phyloP scores from a whole-genome alignment of 1,140 invertebrate species.

The Oedothorax gibbosus region DNA sequence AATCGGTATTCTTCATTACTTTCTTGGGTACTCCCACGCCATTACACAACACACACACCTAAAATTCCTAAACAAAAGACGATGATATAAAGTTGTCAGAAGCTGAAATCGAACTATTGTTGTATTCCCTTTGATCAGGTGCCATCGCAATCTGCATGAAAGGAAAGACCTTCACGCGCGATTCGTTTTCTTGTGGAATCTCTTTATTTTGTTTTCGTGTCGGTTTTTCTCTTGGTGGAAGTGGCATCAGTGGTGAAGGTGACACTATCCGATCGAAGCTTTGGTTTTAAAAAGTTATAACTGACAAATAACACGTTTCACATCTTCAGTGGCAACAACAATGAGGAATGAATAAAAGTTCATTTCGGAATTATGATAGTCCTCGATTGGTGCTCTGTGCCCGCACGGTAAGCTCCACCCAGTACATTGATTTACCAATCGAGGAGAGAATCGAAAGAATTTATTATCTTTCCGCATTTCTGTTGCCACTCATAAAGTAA shows the following conservation, averaged over 20 bases:
- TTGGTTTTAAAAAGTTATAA: too few relatives aligned
- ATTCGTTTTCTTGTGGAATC: conserved; percentile 29
- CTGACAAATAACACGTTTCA: too few relatives aligned
- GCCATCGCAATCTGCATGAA: conserved; percentile 6
- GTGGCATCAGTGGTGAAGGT: conserved; percentile 18
- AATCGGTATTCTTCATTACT: background rate
- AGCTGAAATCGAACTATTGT: background rate
- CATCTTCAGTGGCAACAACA: too few relatives aligned
- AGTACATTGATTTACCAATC: too few relatives aligned
- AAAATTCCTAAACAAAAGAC: background rate
- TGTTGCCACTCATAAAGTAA: too few relatives aligned
- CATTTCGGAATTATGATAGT: too few relatives aligned
- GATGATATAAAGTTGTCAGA: conserved; percentile 24
- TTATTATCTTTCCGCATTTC: too few relatives aligned
- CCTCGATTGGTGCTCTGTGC: too few relatives aligned
- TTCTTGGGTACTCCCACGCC: background rate
- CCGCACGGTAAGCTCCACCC: too few relatives aligned
- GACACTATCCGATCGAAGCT: background rate
- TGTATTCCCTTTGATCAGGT: background rate
- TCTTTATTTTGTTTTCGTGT: background rate
- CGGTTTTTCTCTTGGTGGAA: conserved; percentile 12
- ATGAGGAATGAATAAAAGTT: too few relatives aligned
- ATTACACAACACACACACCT: background rate
- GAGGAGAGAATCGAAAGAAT: too few relatives aligned
- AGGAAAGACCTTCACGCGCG: conserved; percentile 39